Base-by-base conservation (phyloP, 2,797 vertebrate species). In the Acrocephalus scirpaceus region DNA sequence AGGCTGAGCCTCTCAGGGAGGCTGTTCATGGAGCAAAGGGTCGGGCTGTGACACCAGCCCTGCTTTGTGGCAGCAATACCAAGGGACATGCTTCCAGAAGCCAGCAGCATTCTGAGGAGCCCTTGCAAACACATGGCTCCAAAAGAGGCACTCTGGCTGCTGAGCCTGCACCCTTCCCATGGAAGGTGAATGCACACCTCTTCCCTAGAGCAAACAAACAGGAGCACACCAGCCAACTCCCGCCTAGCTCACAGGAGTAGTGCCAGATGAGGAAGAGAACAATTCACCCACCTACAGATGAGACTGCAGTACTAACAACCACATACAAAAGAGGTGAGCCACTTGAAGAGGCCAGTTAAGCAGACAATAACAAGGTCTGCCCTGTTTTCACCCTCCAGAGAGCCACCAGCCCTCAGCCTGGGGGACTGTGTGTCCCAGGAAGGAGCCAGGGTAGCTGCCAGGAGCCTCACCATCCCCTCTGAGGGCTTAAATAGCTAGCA, bases 261-360 rank as follows among this genome's bases (percentile, higher is more conserved):
- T 0, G 5, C 73, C 90, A 82, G 76, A 48, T 3, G 5, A 92
- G 74, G 88, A 94, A 95, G 34, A 90, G 83, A 95, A 95, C 83
- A 95, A 90, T 94, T 94, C 83, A 76, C 44, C 86, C 90, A 79
- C 86, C 83, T 70, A 82, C 93, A 93, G 60, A 92, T 73, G 76
- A 66, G 76, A 95, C 36, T 6, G 48, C 48, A 81, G 11, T 62
- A 42, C 87, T 91, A 97, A 76, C 64, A 92, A 93, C 76, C 29
- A 0, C 66, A 73, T 20, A 23, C 90, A 86, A 86, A 86, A 66
- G 81, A 47, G 51, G 32, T 38, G 47, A 86, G 62, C 86, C 90
- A 86, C 93, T 95, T 86, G 76, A 96, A 95, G 88, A 66, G 90
- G 79, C 42, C 54, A 73, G 69, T 82, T 74, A 83, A 85, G 73